phyloP scores from a whole-genome alignment of 2,113 vertebrate species.

The zebrafish (Danio rerio) region DNA sequence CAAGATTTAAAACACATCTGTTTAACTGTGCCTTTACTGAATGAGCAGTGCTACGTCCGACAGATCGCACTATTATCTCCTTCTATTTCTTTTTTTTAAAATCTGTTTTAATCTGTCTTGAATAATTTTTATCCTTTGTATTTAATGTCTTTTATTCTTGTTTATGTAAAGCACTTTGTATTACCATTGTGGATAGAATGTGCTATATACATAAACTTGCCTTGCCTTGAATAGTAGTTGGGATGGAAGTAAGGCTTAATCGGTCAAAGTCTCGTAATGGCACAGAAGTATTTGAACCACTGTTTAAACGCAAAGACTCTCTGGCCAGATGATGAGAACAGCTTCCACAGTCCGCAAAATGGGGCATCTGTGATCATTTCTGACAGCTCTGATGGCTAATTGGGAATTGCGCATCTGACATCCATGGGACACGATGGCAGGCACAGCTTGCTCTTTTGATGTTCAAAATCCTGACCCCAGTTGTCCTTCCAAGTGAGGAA shows the following conservation, averaged over 20 bases:
- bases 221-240: no score
- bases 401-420: conserved; percentile 65
- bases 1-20: no score
- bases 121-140: no score
- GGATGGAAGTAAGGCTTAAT: conserved; percentile 7
- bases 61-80: no score
- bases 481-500: conserved; percentile 76
- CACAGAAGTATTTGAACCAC: neutral
- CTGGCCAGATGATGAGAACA: neutral
- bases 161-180: no score
- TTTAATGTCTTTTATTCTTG: no score
- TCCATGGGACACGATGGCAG: conserved; percentile 63
- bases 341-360: neutral
- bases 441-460: conserved; percentile 77
- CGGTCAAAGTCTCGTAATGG: neutral
- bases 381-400: conserved; percentile 69
- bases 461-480: conserved; percentile 76
- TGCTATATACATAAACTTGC: no score
- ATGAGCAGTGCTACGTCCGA: no score
- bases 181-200: no score
- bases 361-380: conserved; percentile 27
- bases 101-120: no score
- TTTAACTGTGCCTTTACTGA: no score
- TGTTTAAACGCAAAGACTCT: neutral
- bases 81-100: no score